Percentiles rank a stretch among this genome's conserved stretches.
These are phyloP conservation scores for Epiblema foenella DNA, from an alignment of 2,888 invertebrate species.

Conservation along the genomic window DNA sequence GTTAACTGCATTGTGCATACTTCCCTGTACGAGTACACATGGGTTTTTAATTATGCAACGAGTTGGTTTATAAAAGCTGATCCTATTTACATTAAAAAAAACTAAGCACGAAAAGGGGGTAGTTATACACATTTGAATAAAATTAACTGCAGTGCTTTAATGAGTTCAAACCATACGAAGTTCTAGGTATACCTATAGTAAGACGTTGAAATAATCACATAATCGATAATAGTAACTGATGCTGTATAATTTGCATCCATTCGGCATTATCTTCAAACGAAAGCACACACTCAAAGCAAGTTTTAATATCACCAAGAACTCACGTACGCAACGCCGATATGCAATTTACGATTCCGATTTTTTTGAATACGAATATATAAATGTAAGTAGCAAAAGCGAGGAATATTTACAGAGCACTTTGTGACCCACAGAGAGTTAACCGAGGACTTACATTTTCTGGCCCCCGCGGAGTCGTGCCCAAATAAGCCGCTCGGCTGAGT, in stretches of 20 bases:
- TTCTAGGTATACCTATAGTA: background rate
- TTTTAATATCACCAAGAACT: background rate
- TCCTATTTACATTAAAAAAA: background rate
- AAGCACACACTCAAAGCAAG: background rate
- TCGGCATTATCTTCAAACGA: background rate
- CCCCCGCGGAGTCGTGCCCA: conserved; percentile 12
- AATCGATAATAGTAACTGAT: background rate
- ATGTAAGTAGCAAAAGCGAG: conserved; percentile 9
- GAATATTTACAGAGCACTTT: conserved; percentile 39
- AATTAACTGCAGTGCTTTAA: background rate
- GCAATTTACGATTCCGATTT: background rate
- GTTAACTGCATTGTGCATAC: conserved; percentile 8
- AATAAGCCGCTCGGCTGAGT: conserved; percentile 20
- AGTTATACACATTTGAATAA: background rate
- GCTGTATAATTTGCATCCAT: background rate
- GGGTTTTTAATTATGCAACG: background rate
- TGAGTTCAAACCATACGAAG: too few relatives aligned
- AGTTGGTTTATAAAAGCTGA: background rate
- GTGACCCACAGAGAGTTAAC: conserved; percentile 24
- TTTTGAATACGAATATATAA: background rate
- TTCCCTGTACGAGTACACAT: background rate
- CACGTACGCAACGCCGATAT: background rate
- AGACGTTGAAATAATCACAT: background rate
- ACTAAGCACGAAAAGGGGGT: background rate
- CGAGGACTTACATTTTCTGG: conserved; percentile 3